Evolutionary conservation across 2,888 invertebrate genomes (phyloP), one percentile per base, ranked within the genome.

Genomic region (Autographa gamma): DNA sequence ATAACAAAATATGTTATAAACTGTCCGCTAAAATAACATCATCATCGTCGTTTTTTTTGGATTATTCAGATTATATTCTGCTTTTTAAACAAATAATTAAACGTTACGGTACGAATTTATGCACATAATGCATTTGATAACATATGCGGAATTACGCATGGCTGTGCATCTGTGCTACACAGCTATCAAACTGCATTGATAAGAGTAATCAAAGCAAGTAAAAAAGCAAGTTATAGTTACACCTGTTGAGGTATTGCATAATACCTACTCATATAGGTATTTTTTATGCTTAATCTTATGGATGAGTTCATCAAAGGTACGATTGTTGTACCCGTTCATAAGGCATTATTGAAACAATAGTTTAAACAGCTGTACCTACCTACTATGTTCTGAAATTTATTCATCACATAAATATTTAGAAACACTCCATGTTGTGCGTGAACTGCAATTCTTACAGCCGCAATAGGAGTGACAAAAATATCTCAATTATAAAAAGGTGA

Each of bases 211-310:
- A 48, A 48, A 11, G 14, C 25, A 11, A 56, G 19, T 56, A 56
- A 19, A 56, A 56, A 56, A 56, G 18, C 54, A 56, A 56, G 54
- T 13, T 56, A 56, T 56, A 7, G 48, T 48, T 48, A 13, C 54
- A 56, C 54, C 54, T 56, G 54, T 56, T 25, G 54, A 56, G 13
- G 14, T 56, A 25, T 56, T 56, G 54, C 54, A 25, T 56, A 56
- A 56, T 25, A 56, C 25, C n/a, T 14, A 43, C 14, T 18, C 5
- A 54, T 54, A 11, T 25, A 25, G 54, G 54, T 56, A 19, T 56
- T 56, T 56, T 54, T 48, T 48, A 48, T 14, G 54, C 25, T 19
- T 25, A 19, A 56, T 14, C 54, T 56, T 19, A 56, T 25, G 48
- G n/a, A 48, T 48, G 48, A 48, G 1, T 48, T 48, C 16, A 48